Base-by-base conservation (phyloP, 2,113 vertebrate genomes). In the Lates calcarifer region DNA sequence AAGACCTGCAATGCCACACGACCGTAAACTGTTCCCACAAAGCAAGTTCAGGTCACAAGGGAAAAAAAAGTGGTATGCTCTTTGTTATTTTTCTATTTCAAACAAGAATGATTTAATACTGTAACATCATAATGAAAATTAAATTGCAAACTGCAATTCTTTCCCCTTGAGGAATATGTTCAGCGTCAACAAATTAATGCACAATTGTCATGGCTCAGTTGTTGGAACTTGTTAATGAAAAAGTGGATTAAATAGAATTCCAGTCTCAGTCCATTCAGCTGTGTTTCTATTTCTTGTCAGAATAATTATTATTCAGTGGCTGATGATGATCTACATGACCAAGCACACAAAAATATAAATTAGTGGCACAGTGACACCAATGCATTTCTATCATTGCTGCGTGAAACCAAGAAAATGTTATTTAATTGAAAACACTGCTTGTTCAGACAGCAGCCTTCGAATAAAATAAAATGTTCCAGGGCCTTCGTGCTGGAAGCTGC, bases 1-100 rank as follows among this genome's bases (percentile, higher is more conserved):
- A 76, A 63, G 13, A 83, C 49, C 49, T 72, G 53, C 73, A 83
- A 71, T 76, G 60, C 62, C 60, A 73, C 28, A 58, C 39, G 20
- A 77, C 49, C 43, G 43, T 41, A 62, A 55, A 69, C 24, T 22
- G 22, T 60, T 39, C 37, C 75, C 10, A 28, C 45, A 79, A 49
- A 64, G 17, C 37, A 68, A 0, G 5, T n/a, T n/a, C 6, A 72
- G 18, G 35, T 15, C 58, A 53, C 41, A 2, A 63, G 33, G 22
- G 58, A 35, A 5, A 24, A 70, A 55, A 64, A 33, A 1, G 0
- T 3, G 10, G 37, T 62, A 76, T 56, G 28, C 61, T 73, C 4
- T 6, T 33, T 45, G 18, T 11, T 64, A 61, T 29, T 24, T 35
- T 55, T 14, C 3, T 0, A 3, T 2, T 29, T 6, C 22, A 37